These are phyloP conservation scores for Drosophila cardini DNA, from an alignment of 1,140 invertebrate genomes.

Conservation along the genomic window DNA sequence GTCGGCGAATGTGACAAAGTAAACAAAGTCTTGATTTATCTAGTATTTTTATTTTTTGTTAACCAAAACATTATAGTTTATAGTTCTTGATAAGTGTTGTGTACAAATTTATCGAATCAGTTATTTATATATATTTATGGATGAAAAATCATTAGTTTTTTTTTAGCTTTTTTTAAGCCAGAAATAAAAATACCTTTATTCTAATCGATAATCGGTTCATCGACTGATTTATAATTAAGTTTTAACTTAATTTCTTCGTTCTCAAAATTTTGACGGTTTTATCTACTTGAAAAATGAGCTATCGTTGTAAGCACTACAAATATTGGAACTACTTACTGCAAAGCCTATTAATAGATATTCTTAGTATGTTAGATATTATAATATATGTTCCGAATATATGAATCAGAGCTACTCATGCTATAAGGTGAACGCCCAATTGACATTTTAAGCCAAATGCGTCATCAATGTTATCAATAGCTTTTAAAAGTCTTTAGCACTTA, in stretches of 20 bases:
- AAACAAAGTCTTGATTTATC: conserved; percentile 1
- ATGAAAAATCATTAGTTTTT: too few species aligned
- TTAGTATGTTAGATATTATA: not conserved
- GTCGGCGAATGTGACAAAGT: not conserved
- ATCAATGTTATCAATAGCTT: conserved; percentile 15
- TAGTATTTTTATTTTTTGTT: not conserved
- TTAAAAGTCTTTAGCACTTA: conserved; percentile 14
- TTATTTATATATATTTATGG: too few species aligned
- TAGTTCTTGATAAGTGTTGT: not conserved
- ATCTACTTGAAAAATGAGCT: not conserved
- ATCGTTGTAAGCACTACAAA: not conserved
- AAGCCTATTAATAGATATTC: conserved; percentile 5
- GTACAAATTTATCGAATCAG: not conserved
- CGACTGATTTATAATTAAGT: too few species aligned
- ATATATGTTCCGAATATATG: conserved; percentile 6
- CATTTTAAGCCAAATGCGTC: conserved; percentile 21
- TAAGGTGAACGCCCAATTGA: conserved; percentile 23
- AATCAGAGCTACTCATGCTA: conserved; percentile 1
- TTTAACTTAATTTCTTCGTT: too few species aligned
- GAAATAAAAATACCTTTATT: too few species aligned
- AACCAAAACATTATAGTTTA: not conserved
- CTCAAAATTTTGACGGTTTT: too few species aligned
- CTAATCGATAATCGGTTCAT: too few species aligned
- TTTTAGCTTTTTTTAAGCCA: too few species aligned
- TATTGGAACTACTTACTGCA: not conserved